Conservation (phyloP, 2,888 invertebrate genomes). For the Drosophila pullipes region DNA sequence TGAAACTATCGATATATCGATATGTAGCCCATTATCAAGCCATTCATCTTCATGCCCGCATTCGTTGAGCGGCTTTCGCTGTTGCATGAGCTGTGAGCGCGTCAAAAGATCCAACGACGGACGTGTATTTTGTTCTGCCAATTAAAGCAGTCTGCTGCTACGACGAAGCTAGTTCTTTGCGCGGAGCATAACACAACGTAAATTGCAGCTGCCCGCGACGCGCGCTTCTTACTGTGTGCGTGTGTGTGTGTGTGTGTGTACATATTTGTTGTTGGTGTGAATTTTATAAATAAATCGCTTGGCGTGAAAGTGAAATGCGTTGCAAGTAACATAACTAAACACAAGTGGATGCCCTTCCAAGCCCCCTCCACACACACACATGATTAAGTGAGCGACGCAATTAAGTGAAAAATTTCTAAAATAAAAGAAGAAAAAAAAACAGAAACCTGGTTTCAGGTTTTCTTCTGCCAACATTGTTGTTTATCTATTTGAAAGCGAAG, state of each 20-base stretch:
- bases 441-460: conserved; percentile 27
- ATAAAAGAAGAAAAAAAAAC: not conserved
- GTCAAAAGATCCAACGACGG: conserved; percentile 9
- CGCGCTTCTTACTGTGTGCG: conserved; percentile 59
- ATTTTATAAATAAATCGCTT: conserved; percentile 62
- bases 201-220: conserved; percentile 69
- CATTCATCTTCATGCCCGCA: conserved; percentile 48
- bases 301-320: conserved; percentile 76
- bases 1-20: conserved; percentile 31
- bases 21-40: conserved; percentile 13
- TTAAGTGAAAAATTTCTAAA: conserved; percentile 67
- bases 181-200: conserved; percentile 45
- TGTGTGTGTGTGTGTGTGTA: conserved; percentile 31
- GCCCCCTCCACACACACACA: conserved; percentile 7
- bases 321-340: conserved; percentile 53
- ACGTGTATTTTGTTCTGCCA: conserved; percentile 16
- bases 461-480: conserved; percentile 31
- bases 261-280: conserved; percentile 48
- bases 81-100: conserved; percentile 68
- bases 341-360: conserved; percentile 30
- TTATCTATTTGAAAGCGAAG: conserved; percentile 55
- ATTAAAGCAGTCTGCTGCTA: conserved; percentile 17
- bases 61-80: conserved; percentile 79
- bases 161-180: conserved; percentile 37
- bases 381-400: conserved; percentile 63